A percentile compares a stretch with the other conserved stretches of the same genome.
These are phyloP conservation scores for Agelaius phoeniceus DNA, from an alignment of 2,113 vertebrate species.

Conservation along the genomic window DNA sequence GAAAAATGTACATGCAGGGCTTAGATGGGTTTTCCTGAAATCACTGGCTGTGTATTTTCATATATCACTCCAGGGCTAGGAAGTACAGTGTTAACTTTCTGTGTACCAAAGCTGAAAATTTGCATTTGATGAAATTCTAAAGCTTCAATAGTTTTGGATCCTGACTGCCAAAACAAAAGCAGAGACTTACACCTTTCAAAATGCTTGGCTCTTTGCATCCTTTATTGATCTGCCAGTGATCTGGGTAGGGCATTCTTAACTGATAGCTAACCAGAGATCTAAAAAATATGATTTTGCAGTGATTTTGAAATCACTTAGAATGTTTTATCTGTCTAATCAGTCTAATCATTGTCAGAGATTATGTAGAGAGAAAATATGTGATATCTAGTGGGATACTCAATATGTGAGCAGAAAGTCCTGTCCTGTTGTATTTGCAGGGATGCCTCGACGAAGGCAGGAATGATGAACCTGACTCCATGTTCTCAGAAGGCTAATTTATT, in stretches of 20 bases:
- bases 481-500: too few relatives aligned
- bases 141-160: neutral
- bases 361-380: neutral
- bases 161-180: neutral
- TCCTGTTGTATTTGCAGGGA: too few relatives aligned
- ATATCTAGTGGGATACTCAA: neutral
- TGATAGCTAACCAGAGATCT: neutral
- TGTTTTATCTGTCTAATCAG: neutral
- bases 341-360: neutral
- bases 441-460: too few relatives aligned
- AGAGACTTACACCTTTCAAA: neutral
- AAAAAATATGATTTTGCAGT: neutral
- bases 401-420: neutral
- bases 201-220: neutral
- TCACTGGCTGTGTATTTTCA: constrained; percentile 41
- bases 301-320: neutral
- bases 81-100: constrained; percentile 42
- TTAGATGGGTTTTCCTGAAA: constrained; percentile 62
- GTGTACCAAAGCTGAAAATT: constrained; percentile 7
- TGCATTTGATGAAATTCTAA: constrained; percentile 7
- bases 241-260: neutral
- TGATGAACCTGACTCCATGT: too few relatives aligned
- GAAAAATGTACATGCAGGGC: constrained; percentile 55
- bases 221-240: neutral
- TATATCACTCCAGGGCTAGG: neutral